Base-by-base conservation (phyloP, 2,797 vertebrate species). In the Sebastes glaucus region DNA sequence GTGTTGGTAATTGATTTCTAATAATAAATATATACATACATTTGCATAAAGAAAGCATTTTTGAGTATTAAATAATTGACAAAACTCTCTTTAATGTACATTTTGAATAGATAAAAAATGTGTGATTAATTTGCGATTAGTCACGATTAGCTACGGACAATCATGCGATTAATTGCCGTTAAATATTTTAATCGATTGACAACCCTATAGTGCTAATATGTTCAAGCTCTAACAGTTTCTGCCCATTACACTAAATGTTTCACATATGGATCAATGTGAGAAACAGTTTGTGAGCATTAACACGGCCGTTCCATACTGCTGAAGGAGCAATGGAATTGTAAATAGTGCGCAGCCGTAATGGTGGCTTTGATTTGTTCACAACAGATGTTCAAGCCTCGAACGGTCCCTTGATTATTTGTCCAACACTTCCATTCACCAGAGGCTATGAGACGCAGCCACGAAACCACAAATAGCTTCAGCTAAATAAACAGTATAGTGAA, bases 401-500 rank as follows among this genome's bases (percentile, higher is more conserved):
- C 2, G 11, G 71, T 92, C 91, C 86, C 85, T 64, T 82, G 84
- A 87, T 87, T 90, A 83, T 92, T 91, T 55, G 49, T 72, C 76
- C 35, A 76, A 63, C 57, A 55, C 78, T 55, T 53, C 71, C 60
- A 74, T 76, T 65, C 75, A 81, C 72, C 77, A 80, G 83, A 81
- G 88, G 81, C 72, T 74, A 64, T 4, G 8, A 83, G 63, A 82
- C 74, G 69, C 76, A 85, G 46, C 55, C 74, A 78, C 66, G 77
- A 92, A 87, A 77, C 57, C 81, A 87, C 78, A 93, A 91, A 92
- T 77, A 90, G 82, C 81, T 87, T 73, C 81, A 74, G 85, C 85
- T 89, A 91, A 92, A 88, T 78, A 93, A 91, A 92, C 91, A 92
- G 60, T 78, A 90, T 14, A 80, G 91, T 92, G 88, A 93, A 90